These are phyloP conservation scores for Zhuqinia jingwanae DNA, from an alignment of 2,888 invertebrate genomes.

Conservation along the genomic window DNA sequence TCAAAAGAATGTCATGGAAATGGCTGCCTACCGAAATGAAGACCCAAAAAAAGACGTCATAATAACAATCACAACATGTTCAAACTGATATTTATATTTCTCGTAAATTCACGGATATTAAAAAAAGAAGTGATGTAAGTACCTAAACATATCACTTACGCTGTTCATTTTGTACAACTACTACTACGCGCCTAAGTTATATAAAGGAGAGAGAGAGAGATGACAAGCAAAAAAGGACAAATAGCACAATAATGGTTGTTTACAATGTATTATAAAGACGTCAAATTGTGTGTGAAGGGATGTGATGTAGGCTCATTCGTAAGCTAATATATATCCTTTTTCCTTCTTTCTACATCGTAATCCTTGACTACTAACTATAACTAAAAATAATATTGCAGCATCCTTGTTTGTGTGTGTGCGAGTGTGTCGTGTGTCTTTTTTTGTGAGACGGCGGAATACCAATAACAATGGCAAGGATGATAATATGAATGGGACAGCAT, in stretches of 20 bases:
- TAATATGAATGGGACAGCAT: neutral
- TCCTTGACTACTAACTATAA: neutral
- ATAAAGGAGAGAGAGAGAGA: neutral
- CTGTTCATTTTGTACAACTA: too few species aligned
- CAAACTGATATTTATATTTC: neutral
- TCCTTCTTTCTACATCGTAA: neutral
- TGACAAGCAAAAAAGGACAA: neutral
- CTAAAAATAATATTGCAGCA: neutral
- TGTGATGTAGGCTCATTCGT: neutral
- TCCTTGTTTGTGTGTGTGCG: neutral
- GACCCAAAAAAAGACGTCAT: neutral
- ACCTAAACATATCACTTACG: too few species aligned
- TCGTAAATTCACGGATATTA: neutral
- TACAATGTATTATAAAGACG: neutral
- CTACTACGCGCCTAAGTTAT: too few species aligned
- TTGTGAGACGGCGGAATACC: neutral
- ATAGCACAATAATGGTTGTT: neutral
- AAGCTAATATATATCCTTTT: neutral
- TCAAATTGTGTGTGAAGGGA: constrained; percentile 4
- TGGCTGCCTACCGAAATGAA: neutral
- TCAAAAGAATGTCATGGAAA: neutral
- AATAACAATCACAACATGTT: neutral
- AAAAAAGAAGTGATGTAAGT: neutral
- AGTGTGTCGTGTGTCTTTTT: neutral
- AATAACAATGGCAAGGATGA: neutral